Conservation (phyloP, 2,113 vertebrate species). For the Halcyon malimbica region DNA sequence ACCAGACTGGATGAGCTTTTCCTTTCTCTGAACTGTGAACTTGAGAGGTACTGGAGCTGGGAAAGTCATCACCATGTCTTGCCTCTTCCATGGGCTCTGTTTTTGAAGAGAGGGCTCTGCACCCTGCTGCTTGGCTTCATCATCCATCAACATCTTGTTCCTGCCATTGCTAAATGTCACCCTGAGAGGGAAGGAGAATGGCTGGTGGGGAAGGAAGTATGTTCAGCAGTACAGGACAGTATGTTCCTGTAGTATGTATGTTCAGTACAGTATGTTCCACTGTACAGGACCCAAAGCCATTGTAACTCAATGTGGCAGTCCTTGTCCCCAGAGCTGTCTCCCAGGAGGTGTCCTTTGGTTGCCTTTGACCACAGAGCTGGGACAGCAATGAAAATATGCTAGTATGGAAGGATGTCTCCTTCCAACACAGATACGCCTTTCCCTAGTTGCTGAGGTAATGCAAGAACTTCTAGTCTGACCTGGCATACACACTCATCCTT, state of each 20-base stretch:
- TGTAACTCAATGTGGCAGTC: neutral
- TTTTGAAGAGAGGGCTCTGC: neutral
- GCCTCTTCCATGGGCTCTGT: neutral
- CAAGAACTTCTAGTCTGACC: neutral
- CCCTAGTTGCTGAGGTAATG: neutral
- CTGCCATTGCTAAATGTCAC: neutral
- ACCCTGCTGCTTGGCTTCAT: neutral
- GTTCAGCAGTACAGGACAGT: fast-evolving
- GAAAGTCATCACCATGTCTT: neutral
- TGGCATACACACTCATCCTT: fast-evolving
- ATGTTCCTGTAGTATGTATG: no score
- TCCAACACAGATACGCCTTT: fast-evolving
- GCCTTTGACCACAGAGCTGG: neutral
- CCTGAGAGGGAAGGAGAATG: neutral
- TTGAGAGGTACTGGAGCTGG: neutral
- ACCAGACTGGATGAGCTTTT: neutral
- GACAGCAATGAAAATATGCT: neutral
- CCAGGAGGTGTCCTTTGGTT: fast-evolving
- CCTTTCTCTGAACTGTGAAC: neutral
- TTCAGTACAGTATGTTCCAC: no score
- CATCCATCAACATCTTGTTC: fast-evolving
- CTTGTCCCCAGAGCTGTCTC: neutral
- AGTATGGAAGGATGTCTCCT: neutral
- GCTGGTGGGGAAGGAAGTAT: neutral
- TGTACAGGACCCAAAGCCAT: neutral